Conservation (phyloP, 37 sponge, comb jelly and placozoan species). For the Axinella damicornis region DNA sequence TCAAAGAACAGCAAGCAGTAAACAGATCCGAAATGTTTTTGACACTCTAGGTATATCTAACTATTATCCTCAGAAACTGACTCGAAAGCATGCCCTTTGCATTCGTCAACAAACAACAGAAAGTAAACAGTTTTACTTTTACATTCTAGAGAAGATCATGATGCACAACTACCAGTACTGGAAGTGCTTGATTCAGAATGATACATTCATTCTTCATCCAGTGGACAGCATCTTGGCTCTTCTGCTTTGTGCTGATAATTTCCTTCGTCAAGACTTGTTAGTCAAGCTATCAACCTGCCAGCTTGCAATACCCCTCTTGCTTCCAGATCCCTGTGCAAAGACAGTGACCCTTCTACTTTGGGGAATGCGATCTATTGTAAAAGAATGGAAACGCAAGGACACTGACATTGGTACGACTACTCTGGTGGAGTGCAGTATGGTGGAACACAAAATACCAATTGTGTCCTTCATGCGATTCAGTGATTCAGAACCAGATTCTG, state of each 20-base stretch:
- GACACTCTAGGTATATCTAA: too few relatives aligned
- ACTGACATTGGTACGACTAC: neutral
- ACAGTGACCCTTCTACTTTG: slow-evolving; percentile 3
- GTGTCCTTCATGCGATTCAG: slow-evolving; percentile 49
- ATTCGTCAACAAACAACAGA: too few relatives aligned
- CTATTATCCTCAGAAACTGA: too few relatives aligned
- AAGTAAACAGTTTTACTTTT: too few relatives aligned
- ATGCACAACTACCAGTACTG: too few relatives aligned
- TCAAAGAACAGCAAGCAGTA: too few relatives aligned
- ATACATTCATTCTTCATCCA: too few relatives aligned
- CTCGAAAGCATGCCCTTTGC: too few relatives aligned
- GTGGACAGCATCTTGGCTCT: slow-evolving; percentile 33
- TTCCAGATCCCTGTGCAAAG: slow-evolving; percentile 27
- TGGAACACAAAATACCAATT: slow-evolving; percentile 27
- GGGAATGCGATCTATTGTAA: slow-evolving; percentile 35
- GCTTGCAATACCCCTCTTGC: slow-evolving; percentile 30
- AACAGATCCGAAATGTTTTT: too few relatives aligned
- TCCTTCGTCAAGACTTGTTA: slow-evolving; percentile 42
- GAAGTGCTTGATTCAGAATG: too few relatives aligned
- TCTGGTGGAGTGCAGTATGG: slow-evolving; percentile 6
- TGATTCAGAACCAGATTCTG: too few relatives aligned
- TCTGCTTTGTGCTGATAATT: slow-evolving; percentile 38
- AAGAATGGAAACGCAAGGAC: slow-evolving; percentile 47
- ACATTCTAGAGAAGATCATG: too few relatives aligned
- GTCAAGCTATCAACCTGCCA: slow-evolving; percentile 26